These are phyloP conservation scores for Emmelina monodactyla DNA, from an alignment of 2,888 invertebrate genomes.

Conservation along the genomic window DNA sequence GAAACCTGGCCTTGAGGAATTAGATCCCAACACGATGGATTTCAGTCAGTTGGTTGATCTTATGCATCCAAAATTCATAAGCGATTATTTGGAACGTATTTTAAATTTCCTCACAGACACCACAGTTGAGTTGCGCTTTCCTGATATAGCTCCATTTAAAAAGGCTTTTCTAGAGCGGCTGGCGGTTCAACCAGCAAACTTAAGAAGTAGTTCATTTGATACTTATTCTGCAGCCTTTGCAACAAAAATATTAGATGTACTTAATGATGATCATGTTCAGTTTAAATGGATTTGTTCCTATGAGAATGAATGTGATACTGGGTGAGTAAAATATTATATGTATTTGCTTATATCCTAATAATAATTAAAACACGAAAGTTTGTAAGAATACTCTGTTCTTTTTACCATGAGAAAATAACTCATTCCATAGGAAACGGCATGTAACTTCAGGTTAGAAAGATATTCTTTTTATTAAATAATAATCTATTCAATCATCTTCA, in stretches of 20 bases:
- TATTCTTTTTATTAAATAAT: no score
- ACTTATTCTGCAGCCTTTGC: slow-evolving; percentile 10
- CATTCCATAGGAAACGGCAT: no score
- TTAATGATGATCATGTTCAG: slow-evolving; percentile 16
- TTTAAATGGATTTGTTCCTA: slow-evolving; percentile 17
- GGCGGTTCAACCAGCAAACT: slow-evolving; percentile 3
- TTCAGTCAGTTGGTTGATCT: neutral
- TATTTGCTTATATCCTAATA: no score
- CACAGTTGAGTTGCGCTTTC: slow-evolving; percentile 18
- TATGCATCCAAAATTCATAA: neutral
- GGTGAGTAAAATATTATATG: no score
- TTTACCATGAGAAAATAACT: no score
- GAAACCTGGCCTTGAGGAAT: no score
- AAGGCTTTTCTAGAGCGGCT: slow-evolving; percentile 21
- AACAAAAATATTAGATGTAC: slow-evolving; percentile 15
- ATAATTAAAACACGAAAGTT: no score
- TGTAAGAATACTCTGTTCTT: no score
- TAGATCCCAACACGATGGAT: neutral
- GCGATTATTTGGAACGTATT: neutral
- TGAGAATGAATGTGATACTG: slow-evolving; percentile 15
- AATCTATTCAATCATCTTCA: no score
- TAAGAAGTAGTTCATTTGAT: slow-evolving; percentile 10
- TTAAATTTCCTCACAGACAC: neutral
- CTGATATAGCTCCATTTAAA: slow-evolving; percentile 12
- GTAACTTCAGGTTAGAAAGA: no score